Conservation (phyloP, 2,113 vertebrate species). For the Pelmatolapia mariae region DNA sequence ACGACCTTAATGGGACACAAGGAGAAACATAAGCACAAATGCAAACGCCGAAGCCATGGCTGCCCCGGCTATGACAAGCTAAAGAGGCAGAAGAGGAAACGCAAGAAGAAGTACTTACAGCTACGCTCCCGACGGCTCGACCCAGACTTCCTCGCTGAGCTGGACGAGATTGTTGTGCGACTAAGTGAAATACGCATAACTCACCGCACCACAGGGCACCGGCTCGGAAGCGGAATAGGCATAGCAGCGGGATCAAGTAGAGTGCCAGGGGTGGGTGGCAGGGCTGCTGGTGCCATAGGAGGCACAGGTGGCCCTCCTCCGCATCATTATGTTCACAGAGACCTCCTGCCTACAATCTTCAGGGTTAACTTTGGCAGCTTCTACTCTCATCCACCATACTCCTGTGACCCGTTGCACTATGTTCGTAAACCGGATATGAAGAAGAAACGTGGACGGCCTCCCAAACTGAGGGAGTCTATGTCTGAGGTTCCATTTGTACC, state of each 20-base stretch:
- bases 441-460: constrained; percentile 94
- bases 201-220: constrained; percentile 80
- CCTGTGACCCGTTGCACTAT: constrained; percentile 91
- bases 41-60: constrained; percentile 88
- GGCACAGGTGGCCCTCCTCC: constrained; percentile 74
- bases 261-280: constrained; percentile 46
- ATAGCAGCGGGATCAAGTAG: constrained; percentile 49
- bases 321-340: constrained; percentile 89
- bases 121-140: constrained; percentile 85
- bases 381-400: constrained; percentile 86
- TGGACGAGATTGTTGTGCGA: constrained; percentile 88
- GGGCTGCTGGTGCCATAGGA: constrained; percentile 49
- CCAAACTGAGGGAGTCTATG: constrained; percentile 93
- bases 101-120: constrained; percentile 97
- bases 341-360: constrained; percentile 95
- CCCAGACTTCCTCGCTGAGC: constrained; percentile 88
- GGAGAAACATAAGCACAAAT: constrained; percentile 97
- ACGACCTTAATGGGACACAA: constrained; percentile 78
- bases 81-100: constrained; percentile 94
- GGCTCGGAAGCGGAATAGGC: constrained; percentile 60
- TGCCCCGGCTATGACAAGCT: constrained; percentile 93
- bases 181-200: constrained; percentile 92
- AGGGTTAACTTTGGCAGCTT: constrained; percentile 89
- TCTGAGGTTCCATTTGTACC: constrained; percentile 96
- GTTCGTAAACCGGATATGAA: constrained; percentile 87